phyloP scores from a whole-genome alignment of 2,113 vertebrate genomes.

The Hipposideros armiger region DNA sequence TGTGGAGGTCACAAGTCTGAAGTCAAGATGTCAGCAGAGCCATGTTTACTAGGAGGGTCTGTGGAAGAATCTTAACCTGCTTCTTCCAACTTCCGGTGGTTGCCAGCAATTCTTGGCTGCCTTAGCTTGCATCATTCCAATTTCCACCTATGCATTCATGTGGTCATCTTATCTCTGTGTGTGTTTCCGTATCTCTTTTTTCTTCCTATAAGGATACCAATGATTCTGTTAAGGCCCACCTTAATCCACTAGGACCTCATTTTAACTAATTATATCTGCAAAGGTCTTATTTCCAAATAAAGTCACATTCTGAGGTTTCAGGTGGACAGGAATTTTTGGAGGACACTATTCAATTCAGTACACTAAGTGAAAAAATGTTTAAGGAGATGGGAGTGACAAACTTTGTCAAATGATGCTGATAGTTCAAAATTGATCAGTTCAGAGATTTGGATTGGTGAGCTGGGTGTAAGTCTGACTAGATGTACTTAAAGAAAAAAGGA shows the following conservation, averaged over 20 bases:
- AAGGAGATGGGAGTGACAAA: background rate
- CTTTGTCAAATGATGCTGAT: background rate
- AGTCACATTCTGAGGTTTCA: background rate
- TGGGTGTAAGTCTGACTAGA: background rate
- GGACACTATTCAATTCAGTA: background rate
- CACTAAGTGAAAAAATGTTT: background rate
- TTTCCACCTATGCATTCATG: background rate
- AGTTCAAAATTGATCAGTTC: background rate
- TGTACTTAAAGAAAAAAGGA: background rate
- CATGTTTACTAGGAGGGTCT: background rate
- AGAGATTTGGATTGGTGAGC: background rate
- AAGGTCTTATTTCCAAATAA: slow-evolving; percentile 6
- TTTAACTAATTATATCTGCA: background rate
- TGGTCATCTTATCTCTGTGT: background rate
- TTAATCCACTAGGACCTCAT: background rate
- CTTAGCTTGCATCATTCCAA: background rate
- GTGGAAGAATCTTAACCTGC: background rate
- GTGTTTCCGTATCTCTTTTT: background rate
- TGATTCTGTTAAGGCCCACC: background rate
- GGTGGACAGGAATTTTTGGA: background rate
- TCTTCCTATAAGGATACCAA: background rate
- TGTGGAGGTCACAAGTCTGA: background rate
- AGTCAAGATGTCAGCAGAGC: background rate
- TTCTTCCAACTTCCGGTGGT: background rate
- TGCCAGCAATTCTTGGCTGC: background rate